phyloP scores from a whole-genome alignment of 2,888 invertebrate genomes.

The Osmoderma eremita region DNA sequence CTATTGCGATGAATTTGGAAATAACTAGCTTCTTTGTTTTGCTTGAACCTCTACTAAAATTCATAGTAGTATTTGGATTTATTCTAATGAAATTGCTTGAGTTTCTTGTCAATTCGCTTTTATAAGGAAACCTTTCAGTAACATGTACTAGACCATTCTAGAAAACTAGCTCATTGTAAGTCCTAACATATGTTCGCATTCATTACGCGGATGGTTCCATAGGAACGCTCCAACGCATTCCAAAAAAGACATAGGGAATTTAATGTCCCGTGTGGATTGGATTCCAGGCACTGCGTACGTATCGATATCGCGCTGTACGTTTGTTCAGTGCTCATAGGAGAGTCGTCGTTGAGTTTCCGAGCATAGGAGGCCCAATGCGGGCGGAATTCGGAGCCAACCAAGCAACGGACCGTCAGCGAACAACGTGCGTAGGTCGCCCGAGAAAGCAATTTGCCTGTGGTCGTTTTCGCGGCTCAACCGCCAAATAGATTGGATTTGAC shows the following conservation, averaged over 20 bases:
- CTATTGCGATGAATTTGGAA: no score
- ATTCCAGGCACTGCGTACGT: slow-evolving; percentile 4
- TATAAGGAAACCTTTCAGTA: neutral
- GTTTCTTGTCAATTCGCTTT: neutral
- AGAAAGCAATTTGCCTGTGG: slow-evolving; percentile 50
- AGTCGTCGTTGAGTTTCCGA: neutral
- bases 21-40: no score
- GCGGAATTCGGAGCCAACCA: slow-evolving; percentile 19
- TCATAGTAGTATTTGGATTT: no score
- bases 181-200: slow-evolving; percentile 14
- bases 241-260: slow-evolving; percentile 3
- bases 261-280: slow-evolving; percentile 27
- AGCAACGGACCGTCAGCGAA: slow-evolving; percentile 33
- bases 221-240: neutral
- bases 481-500: slow-evolving; percentile 52
- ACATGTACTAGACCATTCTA: no score
- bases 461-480: slow-evolving; percentile 49
- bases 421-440: slow-evolving; percentile 29
- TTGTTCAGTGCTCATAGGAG: slow-evolving; percentile 1
- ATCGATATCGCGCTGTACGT: slow-evolving; percentile 19
- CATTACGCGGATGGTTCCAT: neutral
- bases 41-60: no score
- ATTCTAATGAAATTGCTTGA: no score
- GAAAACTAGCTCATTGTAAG: no score
- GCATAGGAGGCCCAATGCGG: slow-evolving; percentile 11